Evolutionary conservation across 2,113 vertebrate species (phyloP), one percentile per base, ranked within the genome.

Genomic region (Seriola quinqueradiata): DNA sequence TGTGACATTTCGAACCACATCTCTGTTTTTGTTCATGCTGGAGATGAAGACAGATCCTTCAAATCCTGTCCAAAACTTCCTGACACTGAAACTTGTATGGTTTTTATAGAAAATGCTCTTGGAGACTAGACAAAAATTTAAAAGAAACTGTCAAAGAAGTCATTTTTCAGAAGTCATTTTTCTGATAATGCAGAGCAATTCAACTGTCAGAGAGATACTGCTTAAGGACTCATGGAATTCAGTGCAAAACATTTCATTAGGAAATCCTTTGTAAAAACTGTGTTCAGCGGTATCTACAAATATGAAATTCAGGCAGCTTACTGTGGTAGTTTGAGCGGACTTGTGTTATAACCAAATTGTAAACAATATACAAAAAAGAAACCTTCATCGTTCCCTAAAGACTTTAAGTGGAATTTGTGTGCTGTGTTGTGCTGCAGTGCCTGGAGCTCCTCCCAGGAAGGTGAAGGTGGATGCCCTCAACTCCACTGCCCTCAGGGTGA

Each of bases 401-500:
- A 25, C 12, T 64, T 8, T 61, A 34, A 52, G 5, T 42, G n/a
- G 5, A 70, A 40, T 8, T 46, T 88, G 52, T 79, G 40, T 66
- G 16, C 28, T 71, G 23, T 84, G n/a, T 65, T 67, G 36, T 72
- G 70, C 21, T 79, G 21, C 94, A 99, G 98, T 99, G 97, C 97
- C 97, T 13, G 97, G 96, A 40, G 98, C 97, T 61, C 98, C 98
- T 36, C 98, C 98, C 0, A 93, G 98, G 69, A 98, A 97, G 87
- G 96, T 99, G 80, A 97, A 97, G 91, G 96, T 95, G 1, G 96
- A 98, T 8, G 94, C 96, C 0, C 90, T 98, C 79, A 99, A 99
- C 90, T 98, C 98, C 0, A 99, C 98, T 1, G 94, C 98, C 36
- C 94, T 99, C 74, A 95, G 90, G 4, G 97, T 99, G 84, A 95